Evolutionary conservation across 2,113 vertebrate species (phyloP), one percentile per base, ranked within the genome.

Genomic region (Desmodus rotundus): DNA sequence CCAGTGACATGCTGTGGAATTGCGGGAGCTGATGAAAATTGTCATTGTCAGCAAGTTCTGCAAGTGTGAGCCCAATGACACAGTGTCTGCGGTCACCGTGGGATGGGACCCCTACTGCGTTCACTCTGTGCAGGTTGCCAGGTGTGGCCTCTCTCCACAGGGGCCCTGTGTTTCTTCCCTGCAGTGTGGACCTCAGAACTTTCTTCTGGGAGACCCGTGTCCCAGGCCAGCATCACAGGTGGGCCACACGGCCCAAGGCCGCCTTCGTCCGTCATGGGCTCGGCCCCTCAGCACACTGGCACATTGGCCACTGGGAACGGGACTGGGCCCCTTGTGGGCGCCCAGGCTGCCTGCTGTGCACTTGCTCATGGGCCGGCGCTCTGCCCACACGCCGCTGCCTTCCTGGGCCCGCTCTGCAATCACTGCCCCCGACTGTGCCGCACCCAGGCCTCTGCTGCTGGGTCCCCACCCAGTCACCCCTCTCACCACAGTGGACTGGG

Each of bases 11-110:
- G 99, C 99, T 2, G 97, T 99, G 98, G 99, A 99, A 97, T 97
- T 99, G 20, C 99, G 99, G 99, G 99, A 99, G 88, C 97, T 99
- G 97, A 99, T 4, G 99, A 99, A 94, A 99, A 99, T 0, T 98
- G 0, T 99, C 87, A 98, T 99, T 58, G 98, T 99, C 87, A 99
- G 99, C 98, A 98, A 99, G 92, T 99, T 99, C 98, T 99, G 99
- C 96, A 99, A 98, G 97, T 99, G 99, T 4, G 99, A 99, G 68
- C 99, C 99, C 2, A 99, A 99, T 65, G 98, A 99, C 93, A 98
- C 99, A 1, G 99, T 99, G 73, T 99, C 98, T 2, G 93, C 98
- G 0, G 98, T 99, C 95, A 98, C 99, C 0, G 98, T 99, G 99
- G 99, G 97, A 86, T 97, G 99, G 94, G 99, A 98, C 85, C 99